A percentile compares a stretch with the other conserved stretches of the same genome.
These are phyloP conservation scores for Oryctolagus cuniculus DNA, from an alignment of 2,113 vertebrate genomes.

Conservation along the genomic window DNA sequence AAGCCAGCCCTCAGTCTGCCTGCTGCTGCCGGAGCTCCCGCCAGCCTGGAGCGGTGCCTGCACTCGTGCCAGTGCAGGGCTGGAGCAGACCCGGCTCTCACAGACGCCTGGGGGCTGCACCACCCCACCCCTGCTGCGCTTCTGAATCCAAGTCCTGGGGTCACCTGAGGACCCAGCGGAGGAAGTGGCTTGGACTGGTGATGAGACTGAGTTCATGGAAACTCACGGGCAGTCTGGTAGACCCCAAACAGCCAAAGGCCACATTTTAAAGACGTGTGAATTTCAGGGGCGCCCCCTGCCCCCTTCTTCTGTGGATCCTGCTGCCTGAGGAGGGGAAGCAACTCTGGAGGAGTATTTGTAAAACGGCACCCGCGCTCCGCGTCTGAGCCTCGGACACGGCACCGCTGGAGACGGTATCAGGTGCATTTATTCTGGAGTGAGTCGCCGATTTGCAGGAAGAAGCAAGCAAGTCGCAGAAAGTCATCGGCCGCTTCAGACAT, in stretches of 20 bases:
- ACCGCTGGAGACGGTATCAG: neutral
- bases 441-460: neutral
- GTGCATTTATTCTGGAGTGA: neutral
- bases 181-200: neutral
- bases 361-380: neutral
- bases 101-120: neutral
- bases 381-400: neutral
- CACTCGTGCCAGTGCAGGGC: neutral
- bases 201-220: neutral
- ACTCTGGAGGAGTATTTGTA: neutral
- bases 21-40: too few relatives aligned
- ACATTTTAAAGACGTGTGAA: neutral
- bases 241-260: neutral
- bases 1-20: neutral
- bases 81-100: neutral
- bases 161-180: constrained; percentile 21
- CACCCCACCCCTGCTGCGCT: neutral
- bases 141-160: neutral
- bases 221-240: constrained; percentile 1
- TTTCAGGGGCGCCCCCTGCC: neutral
- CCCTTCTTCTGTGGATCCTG: neutral
- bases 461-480: neutral
- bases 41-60: neutral
- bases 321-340: neutral
- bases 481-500: neutral